These are phyloP conservation scores for Drosophila longiperda DNA, from an alignment of 2,888 invertebrate genomes.

Conservation along the genomic window DNA sequence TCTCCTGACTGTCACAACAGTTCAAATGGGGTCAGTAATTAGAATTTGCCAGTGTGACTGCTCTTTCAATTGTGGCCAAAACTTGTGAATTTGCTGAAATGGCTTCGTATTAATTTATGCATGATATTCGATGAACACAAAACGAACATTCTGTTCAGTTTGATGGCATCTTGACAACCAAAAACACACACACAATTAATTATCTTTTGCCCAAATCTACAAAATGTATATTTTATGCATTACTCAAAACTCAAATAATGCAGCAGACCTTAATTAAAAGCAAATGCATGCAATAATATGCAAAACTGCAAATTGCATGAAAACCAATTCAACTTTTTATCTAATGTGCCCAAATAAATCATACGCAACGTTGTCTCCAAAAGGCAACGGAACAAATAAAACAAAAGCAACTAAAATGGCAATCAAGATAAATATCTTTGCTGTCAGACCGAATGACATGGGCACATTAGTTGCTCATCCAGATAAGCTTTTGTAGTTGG, in stretches of 20 bases:
- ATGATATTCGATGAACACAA: slow-evolving; percentile 3
- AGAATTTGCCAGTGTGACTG: slow-evolving; percentile 52
- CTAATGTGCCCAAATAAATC: slow-evolving; percentile 57
- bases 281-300: slow-evolving; percentile 55
- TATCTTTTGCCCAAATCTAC: background rate
- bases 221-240: slow-evolving; percentile 8
- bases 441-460: slow-evolving; percentile 56
- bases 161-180: background rate
- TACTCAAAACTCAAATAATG: slow-evolving; percentile 30
- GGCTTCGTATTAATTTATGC: slow-evolving; percentile 29
- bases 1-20: slow-evolving; percentile 64
- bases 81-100: slow-evolving; percentile 23
- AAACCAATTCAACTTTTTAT: slow-evolving; percentile 78
- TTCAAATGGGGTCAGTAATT: slow-evolving; percentile 59
- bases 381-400: background rate
- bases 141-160: background rate
- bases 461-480: slow-evolving; percentile 65
- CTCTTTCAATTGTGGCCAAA: slow-evolving; percentile 31
- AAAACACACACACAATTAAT: slow-evolving; percentile 4
- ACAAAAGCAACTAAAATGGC: slow-evolving; percentile 22
- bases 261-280: slow-evolving; percentile 65
- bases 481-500: slow-evolving; percentile 55
- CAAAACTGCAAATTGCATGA: slow-evolving; percentile 59
- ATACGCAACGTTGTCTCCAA: slow-evolving; percentile 69
- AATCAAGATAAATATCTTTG: slow-evolving; percentile 65